Percentiles rank a stretch among this genome's conserved stretches.
These are phyloP conservation scores for Panurus biarmicus DNA, from an alignment of 2,113 vertebrate genomes.

Conservation along the genomic window DNA sequence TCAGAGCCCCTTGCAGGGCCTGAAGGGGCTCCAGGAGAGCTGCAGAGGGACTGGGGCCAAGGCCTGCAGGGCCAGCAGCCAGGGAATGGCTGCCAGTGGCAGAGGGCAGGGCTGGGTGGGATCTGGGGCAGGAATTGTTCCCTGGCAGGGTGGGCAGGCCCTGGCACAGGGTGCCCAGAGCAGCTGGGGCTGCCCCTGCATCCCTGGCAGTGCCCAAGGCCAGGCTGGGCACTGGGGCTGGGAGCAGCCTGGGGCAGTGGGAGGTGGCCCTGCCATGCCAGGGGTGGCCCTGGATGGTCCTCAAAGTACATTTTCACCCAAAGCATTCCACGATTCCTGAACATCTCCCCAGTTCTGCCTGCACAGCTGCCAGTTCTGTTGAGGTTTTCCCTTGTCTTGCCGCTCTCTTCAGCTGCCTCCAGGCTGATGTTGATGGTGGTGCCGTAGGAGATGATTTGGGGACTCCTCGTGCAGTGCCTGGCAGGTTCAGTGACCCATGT, in stretches of 20 bases:
- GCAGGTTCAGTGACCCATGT: accelerated
- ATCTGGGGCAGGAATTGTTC: too few relatives aligned
- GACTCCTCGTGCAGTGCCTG: accelerated
- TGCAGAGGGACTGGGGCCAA: too few relatives aligned
- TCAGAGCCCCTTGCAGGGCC: too few relatives aligned
- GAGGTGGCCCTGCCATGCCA: neutral
- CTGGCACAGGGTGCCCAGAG: neutral
- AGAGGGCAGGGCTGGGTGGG: too few relatives aligned
- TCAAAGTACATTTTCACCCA: neutral
- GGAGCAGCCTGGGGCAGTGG: neutral
- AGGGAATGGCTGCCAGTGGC: too few relatives aligned
- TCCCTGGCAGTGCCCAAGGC: neutral
- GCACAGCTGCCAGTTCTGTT: accelerated
- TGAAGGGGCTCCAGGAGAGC: too few relatives aligned
- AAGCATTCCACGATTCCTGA: neutral
- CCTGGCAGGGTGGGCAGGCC: neutral
- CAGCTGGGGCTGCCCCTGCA: neutral
- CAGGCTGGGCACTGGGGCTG: neutral
- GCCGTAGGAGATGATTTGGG: accelerated
- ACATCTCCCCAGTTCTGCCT: accelerated
- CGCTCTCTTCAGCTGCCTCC: accelerated
- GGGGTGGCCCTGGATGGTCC: accelerated
- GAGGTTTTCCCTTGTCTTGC: neutral
- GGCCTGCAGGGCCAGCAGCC: too few relatives aligned
- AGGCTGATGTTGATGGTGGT: accelerated